Base-by-base conservation (phyloP, 2,797 vertebrate genomes). In the Anguilla obscura region DNA sequence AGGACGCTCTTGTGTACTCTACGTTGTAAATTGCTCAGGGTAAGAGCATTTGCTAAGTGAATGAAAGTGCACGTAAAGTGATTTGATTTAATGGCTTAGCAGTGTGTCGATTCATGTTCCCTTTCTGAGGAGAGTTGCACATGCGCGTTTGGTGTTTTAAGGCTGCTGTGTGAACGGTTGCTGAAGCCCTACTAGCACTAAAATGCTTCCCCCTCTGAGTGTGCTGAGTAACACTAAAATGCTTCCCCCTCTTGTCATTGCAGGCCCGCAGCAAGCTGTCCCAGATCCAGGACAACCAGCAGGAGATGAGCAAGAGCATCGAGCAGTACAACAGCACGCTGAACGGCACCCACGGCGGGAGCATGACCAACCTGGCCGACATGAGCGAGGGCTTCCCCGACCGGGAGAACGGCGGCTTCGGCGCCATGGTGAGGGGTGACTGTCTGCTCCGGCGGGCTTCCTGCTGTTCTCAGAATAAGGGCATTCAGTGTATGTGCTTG, bases 211-310 rank as follows among this genome's bases (percentile, higher is more conserved):
- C 50, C 50, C 50, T 40, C 36, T 40, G 36, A 40, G 36, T 36
- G 36, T 36, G 36, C 36, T 14, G 12, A 9, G 18, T 58, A 18
- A 0, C 56, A 9, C 50, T 52, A 7, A 52, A 52, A 52, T 52
- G 50, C 6, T 52, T 3, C 50, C 6, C 50, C 6, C 50, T 16
- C 2, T 16, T 2, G 69, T 50, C 71, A 1, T 52, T 50, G 0
- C 90, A 99, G 98, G 98, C 98, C 1, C 97, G 97, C 89, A 97
- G 93, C 91, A 98, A 98, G 90, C 95, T 99, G 50, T 96, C 96
- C 0, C 95, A 97, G 89, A 96, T 99, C 89, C 97, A 98, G 4
- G 97, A 98, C 66, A 97, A 89, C 86, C 98, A 97, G 18, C 96
- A 96, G 89, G 98, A 99, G 56, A 94, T 98, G 90, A 97, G 91